Conservation (phyloP, 2,888 invertebrate genomes). For the Prosopocoilus inquinatus region DNA sequence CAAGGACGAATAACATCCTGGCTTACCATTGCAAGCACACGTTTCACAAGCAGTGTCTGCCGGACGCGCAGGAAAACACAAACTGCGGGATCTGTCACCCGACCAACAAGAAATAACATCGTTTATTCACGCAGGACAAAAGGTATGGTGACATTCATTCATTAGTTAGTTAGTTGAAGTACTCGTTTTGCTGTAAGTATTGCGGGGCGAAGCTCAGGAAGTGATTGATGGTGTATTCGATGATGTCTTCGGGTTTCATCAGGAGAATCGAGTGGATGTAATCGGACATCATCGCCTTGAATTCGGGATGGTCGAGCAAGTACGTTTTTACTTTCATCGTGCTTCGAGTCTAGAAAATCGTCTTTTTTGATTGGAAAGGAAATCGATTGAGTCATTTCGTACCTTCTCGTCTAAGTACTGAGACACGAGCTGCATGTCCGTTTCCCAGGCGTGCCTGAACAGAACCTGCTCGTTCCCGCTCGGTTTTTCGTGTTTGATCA, state of each 20-base stretch:
- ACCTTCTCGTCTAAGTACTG: conserved; percentile 64
- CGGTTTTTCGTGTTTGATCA: conserved; percentile 33
- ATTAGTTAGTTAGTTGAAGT: conserved; percentile 44
- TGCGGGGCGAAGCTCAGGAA: conserved; percentile 54
- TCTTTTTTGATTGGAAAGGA: neutral
- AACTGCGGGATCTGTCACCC: conserved; percentile 48
- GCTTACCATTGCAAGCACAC: conserved; percentile 88
- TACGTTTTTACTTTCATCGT: conserved; percentile 58
- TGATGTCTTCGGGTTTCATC: conserved; percentile 57
- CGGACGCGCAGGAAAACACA: conserved; percentile 45
- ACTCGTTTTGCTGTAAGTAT: conserved; percentile 54
- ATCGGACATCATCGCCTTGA: conserved; percentile 59
- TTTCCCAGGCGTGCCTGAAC: conserved; percentile 55
- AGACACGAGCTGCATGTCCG: conserved; percentile 61
- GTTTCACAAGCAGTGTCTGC: conserved; percentile 84
- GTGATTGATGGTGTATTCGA: conserved; percentile 58
- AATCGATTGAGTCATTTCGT: too few species aligned
- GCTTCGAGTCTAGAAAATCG: conserved; percentile 47
- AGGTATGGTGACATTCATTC: neutral
- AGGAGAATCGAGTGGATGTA: conserved; percentile 60
- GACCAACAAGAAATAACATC: conserved; percentile 31
- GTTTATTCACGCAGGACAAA: neutral
- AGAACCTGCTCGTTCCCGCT: conserved; percentile 45
- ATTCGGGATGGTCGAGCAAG: conserved; percentile 57
- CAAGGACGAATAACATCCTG: conserved; percentile 68